Conservation (phyloP, 2,797 vertebrate genomes). For the Prunella strophiata region DNA sequence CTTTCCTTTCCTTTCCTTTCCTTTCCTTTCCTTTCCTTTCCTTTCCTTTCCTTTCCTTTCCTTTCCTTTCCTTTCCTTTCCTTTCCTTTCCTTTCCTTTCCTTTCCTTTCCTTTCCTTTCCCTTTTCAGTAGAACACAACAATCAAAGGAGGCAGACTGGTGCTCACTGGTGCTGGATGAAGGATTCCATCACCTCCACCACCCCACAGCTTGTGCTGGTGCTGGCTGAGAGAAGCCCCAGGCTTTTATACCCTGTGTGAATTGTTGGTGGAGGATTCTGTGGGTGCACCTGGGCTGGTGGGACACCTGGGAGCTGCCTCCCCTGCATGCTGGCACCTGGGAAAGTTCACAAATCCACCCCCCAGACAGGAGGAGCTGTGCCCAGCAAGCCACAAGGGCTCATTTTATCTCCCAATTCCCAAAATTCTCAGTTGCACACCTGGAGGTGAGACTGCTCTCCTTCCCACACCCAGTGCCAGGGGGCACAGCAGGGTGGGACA, state of each 20-base stretch:
- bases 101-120: no score
- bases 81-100: no score
- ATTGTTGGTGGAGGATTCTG: not conserved
- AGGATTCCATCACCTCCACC: not conserved
- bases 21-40: no score
- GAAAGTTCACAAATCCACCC: not conserved
- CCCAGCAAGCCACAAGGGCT: not conserved
- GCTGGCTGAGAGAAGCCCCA: not conserved
- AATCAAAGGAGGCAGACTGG: not conserved
- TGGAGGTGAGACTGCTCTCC: not conserved
- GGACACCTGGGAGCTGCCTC: not conserved
- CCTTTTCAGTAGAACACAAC: fast-evolving
- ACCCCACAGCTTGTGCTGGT: not conserved
- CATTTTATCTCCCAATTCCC: not conserved
- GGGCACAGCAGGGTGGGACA: not conserved
- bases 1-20: no score
- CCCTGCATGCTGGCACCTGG: no score
- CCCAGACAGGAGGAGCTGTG: not conserved
- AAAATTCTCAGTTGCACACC: not conserved
- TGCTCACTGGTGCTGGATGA: not conserved
- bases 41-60: no score
- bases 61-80: no score
- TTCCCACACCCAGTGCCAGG: not conserved
- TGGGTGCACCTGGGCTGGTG: not conserved
- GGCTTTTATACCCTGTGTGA: not conserved